Evolutionary conservation across 2,888 invertebrate species (phyloP), one percentile per base, ranked within the genome.

Genomic region (Lydus trimaculatus): DNA sequence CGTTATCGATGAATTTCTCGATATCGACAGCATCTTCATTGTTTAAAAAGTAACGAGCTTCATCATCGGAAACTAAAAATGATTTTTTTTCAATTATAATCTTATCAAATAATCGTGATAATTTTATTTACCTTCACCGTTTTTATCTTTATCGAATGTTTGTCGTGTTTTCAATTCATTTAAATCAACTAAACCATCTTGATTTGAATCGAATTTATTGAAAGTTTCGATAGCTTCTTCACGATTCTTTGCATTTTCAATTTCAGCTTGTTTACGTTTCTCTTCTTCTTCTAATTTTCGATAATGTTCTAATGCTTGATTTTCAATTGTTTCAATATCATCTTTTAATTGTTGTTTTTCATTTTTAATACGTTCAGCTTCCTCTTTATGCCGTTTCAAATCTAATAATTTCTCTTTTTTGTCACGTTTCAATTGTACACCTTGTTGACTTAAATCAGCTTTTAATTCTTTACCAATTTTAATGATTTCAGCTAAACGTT

Each of bases 101-200:
- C n/a, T n/a, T 13, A 28, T 28, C 23, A 25, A 4, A n/a, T 13
- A 36, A 61, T 23, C 66, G 20, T 13, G 8, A 64, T 59, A 11
- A 67, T 4, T 60, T 31, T 17, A 48, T 58, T 68, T 76, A 84
- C 84, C 84, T 78, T 90, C 90, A 9, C 97, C 98, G 87, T 98
- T 93, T 70, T 91, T 91, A 85, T 99, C 93, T 76, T 91, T 92
- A 86, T 99, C 99, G 86, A 99, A 95, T 59, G 90, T 91, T 78
- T 89, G 87, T 68, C 91, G 90, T 1, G 90, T 88, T 85, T 92
- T 91, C 8, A 95, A 82, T 86, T 93, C 95, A 66, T 87, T 85
- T 59, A 91, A 79, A 71, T 91, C 90, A 43, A 97, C 83, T 56
- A 91, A 88, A 60, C 91, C 92, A 87, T 97, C 94, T 72, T 88